Evolutionary conservation across 2,113 vertebrate genomes (phyloP).

Genomic region (Poeciliopsis turrubarensis): DNA sequence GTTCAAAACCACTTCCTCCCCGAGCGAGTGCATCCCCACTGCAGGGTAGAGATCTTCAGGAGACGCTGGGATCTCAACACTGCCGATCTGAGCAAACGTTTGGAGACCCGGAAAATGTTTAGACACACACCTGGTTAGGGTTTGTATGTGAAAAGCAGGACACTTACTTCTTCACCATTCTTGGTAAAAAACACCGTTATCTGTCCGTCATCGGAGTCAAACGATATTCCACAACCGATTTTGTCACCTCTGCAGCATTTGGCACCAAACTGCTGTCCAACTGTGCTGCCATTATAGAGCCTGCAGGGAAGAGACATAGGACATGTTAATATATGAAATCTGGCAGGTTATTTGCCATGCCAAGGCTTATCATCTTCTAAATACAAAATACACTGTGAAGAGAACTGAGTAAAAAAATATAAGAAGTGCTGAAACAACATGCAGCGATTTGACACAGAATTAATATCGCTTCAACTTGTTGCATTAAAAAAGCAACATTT

Average conservation of each 20-base stretch:
- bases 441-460: too few species aligned
- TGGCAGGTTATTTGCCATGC: too few species aligned
- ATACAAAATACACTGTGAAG: not conserved
- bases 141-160: not conserved
- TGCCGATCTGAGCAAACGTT: conserved; percentile 73
- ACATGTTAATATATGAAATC: not conserved
- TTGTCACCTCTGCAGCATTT: conserved; percentile 92
- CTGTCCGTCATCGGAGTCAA: conserved; percentile 87
- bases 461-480: too few species aligned
- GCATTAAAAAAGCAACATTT: not conserved
- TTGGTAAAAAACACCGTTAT: conserved; percentile 95
- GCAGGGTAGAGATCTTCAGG: conserved; percentile 90
- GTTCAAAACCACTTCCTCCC: conserved; percentile 91
- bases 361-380: too few species aligned
- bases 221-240: conserved; percentile 91
- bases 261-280: conserved; percentile 92
- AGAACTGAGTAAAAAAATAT: not conserved
- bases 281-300: conserved; percentile 90
- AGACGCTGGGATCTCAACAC: conserved; percentile 84
- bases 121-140: not conserved
- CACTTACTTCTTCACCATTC: conserved; percentile 89
- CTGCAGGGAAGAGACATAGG: conserved; percentile 64
- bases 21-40: conserved; percentile 92
- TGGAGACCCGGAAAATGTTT: conserved; percentile 3
- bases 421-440: too few species aligned